A percentile compares a stretch with the other conserved stretches of the same genome.
These are phyloP conservation scores for Heliocidaris tuberculata DNA, from an alignment of 35 echinoderm and acorn worm genomes.

Conservation along the genomic window DNA sequence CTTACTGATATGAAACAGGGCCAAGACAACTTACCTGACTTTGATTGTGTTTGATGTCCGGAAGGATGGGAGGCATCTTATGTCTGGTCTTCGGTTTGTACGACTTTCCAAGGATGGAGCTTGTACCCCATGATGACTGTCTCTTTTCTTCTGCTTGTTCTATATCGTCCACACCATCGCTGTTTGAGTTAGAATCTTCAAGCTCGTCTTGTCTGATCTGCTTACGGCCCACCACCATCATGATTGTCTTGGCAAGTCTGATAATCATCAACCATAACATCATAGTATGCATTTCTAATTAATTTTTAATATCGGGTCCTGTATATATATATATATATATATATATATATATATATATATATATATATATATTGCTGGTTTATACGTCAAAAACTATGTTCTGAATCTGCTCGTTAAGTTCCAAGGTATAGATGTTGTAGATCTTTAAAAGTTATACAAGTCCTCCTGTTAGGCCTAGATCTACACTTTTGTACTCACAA, in stretches of 20 bases:
- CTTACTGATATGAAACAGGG: no score
- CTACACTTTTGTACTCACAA: no score
- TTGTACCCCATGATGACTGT: conserved; percentile 54
- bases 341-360: no score
- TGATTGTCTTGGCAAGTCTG: conserved; percentile 89
- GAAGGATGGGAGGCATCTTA: conserved; percentile 84
- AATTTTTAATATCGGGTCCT: no score
- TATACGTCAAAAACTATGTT: no score
- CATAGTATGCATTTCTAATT: no score
- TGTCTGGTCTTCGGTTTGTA: conserved; percentile 99
- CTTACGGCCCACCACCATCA: conserved; percentile 83
- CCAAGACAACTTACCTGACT: conserved; percentile 75
- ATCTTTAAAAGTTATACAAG: no score
- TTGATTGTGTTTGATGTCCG: conserved; percentile 95
- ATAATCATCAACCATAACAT: neutral
- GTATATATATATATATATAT: no score
- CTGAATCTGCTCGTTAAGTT: no score
- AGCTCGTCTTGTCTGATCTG: conserved; percentile 51
- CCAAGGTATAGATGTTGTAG: no score
- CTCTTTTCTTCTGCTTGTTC: conserved; percentile 58
- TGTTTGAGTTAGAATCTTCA: conserved; percentile 11
- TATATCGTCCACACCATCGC: conserved; percentile 48
- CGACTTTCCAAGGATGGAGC: conserved; percentile 91
- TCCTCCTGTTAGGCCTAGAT: no score
- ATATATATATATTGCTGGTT: no score